Conservation (phyloP, 1,140 invertebrate species). For the Drosophila orosa region DNA sequence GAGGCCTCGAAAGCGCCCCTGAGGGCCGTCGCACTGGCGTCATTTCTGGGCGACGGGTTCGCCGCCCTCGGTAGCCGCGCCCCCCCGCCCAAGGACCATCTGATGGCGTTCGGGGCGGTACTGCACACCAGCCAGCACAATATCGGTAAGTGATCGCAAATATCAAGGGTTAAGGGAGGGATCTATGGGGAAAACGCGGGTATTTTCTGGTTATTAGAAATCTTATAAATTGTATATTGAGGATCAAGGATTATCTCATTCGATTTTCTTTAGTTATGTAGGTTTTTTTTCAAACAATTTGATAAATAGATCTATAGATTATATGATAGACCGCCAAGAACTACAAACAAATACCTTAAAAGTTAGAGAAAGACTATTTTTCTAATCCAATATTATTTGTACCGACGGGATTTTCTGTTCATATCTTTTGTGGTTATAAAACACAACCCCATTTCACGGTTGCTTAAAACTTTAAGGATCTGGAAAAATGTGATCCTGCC, state of each 20-base stretch:
- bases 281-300: background rate
- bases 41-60: constrained; percentile 84
- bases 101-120: constrained; percentile 84
- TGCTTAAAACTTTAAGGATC: background rate
- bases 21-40: constrained; percentile 84
- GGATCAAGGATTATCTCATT: background rate
- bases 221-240: background rate
- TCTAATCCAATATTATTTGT: background rate
- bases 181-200: background rate
- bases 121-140: constrained; percentile 84
- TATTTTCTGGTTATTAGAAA: too few species aligned
- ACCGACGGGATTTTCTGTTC: constrained; percentile 2
- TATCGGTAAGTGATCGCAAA: constrained; percentile 71
- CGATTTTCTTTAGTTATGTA: background rate
- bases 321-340: too few species aligned
- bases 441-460: background rate
- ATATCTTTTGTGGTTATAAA: too few species aligned
- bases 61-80: constrained; percentile 82
- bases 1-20: constrained; percentile 84
- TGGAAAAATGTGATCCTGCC: constrained; percentile 2
- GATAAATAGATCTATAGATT: too few species aligned
- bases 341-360: background rate
- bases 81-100: constrained; percentile 83
- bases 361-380: background rate
- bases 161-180: background rate